Conservation (phyloP, 2,797 vertebrate genomes). For the Anableps anableps region DNA sequence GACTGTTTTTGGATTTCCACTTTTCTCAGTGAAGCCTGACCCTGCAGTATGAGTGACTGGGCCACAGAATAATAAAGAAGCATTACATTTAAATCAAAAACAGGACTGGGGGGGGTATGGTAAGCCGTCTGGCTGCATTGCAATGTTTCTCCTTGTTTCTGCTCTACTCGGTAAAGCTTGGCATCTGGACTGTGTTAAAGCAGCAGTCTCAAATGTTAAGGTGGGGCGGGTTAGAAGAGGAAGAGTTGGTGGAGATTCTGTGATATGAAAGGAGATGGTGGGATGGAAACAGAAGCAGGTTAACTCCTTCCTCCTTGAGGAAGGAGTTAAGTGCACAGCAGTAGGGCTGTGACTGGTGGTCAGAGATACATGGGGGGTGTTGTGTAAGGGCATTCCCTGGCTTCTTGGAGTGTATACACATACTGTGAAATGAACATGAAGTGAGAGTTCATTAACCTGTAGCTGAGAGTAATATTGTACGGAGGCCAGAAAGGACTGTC, state of each 20-base stretch:
- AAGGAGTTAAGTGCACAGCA: conserved; percentile 38
- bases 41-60: conserved; percentile 6
- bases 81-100: conserved; percentile 37
- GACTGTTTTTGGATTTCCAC: background rate
- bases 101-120: conserved; percentile 24
- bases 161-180: conserved; percentile 28
- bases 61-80: conserved; percentile 19
- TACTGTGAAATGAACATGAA: conserved; percentile 69
- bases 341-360: conserved; percentile 14
- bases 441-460: conserved; percentile 72
- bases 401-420: conserved; percentile 57
- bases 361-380: conserved; percentile 16
- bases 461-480: conserved; percentile 50
- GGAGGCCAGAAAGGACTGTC: conserved; percentile 4
- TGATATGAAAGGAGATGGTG: conserved; percentile 25
- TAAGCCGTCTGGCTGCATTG: conserved; percentile 9
- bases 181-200: conserved; percentile 78
- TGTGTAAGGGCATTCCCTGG: conserved; percentile 25
- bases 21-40: background rate
- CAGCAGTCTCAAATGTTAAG: conserved; percentile 70
- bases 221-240: conserved; percentile 41
- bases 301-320: conserved; percentile 36
- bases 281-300: conserved; percentile 9
- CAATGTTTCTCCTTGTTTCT: conserved; percentile 23
- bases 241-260: conserved; percentile 21